These are phyloP conservation scores for Oikopleura dioica DNA, from an alignment of 23 tunicate species.

Conservation along the genomic window DNA sequence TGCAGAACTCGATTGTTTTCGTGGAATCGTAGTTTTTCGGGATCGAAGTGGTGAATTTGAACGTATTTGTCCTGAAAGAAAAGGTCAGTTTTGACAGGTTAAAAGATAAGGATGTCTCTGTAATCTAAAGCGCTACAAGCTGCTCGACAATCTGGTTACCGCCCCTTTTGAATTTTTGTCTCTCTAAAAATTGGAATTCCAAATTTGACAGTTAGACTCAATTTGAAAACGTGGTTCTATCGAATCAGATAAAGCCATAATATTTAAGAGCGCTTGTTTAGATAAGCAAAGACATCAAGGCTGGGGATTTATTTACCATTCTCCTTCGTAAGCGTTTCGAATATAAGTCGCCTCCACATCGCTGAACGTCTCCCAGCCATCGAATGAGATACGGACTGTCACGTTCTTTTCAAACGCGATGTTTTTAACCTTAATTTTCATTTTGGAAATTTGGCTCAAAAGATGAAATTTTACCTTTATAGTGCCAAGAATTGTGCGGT, in stretches of 20 bases:
- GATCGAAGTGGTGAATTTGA: slow-evolving; percentile 20
- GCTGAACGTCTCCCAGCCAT: slow-evolving; percentile 24
- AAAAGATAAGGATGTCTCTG: no score
- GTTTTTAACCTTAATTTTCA: slow-evolving; percentile 44
- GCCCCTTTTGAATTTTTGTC: no score
- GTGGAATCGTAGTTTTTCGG: neutral
- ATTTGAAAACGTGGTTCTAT: no score
- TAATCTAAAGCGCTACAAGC: no score
- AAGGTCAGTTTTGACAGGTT: no score
- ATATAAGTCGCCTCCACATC: slow-evolving; percentile 13
- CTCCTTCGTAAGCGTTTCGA: slow-evolving; percentile 6
- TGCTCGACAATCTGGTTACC: no score
- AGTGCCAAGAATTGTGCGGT: slow-evolving; percentile 15
- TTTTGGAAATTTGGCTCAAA: neutral
- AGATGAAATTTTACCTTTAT: neutral
- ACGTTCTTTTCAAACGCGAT: slow-evolving; percentile 43
- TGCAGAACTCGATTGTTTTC: slow-evolving; percentile 28
- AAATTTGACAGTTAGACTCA: no score
- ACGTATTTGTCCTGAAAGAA: slow-evolving; percentile 17
- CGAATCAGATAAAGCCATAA: no score
- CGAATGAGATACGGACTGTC: slow-evolving; percentile 31
- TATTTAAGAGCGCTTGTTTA: no score
- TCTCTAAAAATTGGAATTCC: no score
- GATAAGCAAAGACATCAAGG: no score
- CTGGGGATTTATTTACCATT: no score